phyloP scores from a whole-genome alignment of 2,113 vertebrate genomes.

The Mirounga angustirostris region DNA sequence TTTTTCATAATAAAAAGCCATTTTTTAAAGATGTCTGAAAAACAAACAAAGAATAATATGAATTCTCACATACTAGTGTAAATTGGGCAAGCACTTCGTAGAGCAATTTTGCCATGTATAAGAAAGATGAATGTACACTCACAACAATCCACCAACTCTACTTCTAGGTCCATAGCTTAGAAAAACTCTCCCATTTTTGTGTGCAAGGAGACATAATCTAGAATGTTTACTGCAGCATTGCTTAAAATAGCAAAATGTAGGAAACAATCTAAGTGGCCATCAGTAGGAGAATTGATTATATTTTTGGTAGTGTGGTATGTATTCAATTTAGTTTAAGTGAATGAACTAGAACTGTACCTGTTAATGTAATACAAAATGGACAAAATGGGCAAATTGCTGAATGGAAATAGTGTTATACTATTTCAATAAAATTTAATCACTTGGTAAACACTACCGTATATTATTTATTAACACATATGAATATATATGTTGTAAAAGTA shows the following conservation, averaged over 20 bases:
- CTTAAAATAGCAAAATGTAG: not conserved
- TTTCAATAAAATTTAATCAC: not conserved
- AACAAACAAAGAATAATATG: not conserved
- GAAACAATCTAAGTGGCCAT: not conserved
- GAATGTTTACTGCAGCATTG: not conserved
- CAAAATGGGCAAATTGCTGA: not conserved
- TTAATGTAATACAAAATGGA: not conserved
- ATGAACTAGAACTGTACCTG: not conserved
- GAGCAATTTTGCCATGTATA: not conserved
- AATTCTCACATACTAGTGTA: not conserved
- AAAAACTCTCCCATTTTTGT: not conserved
- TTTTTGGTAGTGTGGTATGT: not conserved
- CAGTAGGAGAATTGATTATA: not conserved
- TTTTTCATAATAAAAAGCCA: not conserved
- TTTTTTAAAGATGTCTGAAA: not conserved
- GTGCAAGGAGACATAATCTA: not conserved
- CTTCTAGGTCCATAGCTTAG: not conserved
- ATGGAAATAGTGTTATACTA: not conserved
- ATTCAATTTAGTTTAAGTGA: slow-evolving; percentile 18
- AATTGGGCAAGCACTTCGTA: not conserved
- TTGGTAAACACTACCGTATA: not conserved
- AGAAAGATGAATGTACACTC: not conserved
- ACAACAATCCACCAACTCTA: not conserved
- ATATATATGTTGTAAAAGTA: not conserved
- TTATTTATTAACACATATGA: not conserved